Evolutionary conservation across 2,797 vertebrate genomes (phyloP).

Genomic region (Hoplostethus atlanticus): DNA sequence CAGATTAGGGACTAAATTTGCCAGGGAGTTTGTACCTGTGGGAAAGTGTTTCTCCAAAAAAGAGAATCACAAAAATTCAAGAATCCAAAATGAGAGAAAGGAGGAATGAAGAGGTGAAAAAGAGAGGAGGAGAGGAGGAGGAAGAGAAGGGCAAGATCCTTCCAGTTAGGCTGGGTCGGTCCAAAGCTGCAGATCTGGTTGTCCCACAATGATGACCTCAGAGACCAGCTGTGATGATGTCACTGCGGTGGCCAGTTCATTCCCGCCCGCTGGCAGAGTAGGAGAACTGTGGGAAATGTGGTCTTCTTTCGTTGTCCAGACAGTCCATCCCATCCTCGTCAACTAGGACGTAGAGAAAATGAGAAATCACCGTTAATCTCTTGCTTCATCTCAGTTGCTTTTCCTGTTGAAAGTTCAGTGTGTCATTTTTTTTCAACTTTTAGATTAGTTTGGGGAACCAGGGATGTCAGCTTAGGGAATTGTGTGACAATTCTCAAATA

Average conservation of each 20-base stretch:
- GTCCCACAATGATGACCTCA: slow-evolving; percentile 80
- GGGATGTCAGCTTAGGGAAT: not conserved
- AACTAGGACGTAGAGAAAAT: slow-evolving; percentile 76
- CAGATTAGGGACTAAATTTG: slow-evolving; percentile 38
- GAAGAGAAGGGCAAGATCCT: slow-evolving; percentile 57
- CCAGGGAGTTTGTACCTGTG: slow-evolving; percentile 33
- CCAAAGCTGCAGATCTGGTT: slow-evolving; percentile 56
- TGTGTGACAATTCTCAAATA: not conserved
- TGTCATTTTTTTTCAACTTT: not conserved
- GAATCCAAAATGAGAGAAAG: slow-evolving; percentile 15
- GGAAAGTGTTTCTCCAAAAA: slow-evolving; percentile 33
- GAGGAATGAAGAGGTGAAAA: slow-evolving; percentile 63
- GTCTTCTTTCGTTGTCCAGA: slow-evolving; percentile 95
- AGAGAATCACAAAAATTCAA: slow-evolving; percentile 41
- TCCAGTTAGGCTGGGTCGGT: slow-evolving; percentile 57
- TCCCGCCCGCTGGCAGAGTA: slow-evolving; percentile 98
- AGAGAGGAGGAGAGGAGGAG: slow-evolving; percentile 46
- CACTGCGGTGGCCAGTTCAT: slow-evolving; percentile 78
- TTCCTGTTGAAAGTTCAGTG: not conserved
- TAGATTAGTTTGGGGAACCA: not conserved
- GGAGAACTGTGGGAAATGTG: slow-evolving; percentile 98
- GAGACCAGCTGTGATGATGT: slow-evolving; percentile 84
- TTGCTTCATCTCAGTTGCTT: not conserved
- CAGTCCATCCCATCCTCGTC: slow-evolving; percentile 98
- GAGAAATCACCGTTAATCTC: not conserved